These are phyloP conservation scores for Willowsia nigromaculata DNA, from an alignment of 2,888 invertebrate species.

Conservation along the genomic window DNA sequence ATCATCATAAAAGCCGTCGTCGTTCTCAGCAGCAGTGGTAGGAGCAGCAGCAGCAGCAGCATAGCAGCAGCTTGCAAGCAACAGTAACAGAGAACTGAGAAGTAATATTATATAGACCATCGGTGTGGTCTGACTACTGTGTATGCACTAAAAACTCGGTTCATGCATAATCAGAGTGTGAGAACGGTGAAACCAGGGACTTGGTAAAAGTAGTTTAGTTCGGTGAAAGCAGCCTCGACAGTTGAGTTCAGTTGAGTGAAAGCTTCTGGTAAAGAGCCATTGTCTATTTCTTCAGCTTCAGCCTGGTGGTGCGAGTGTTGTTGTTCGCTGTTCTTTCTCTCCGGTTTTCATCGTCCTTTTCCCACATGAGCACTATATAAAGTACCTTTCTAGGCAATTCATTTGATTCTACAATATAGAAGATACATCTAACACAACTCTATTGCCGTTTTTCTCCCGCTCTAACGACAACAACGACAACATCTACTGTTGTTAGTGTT, in stretches of 20 bases:
- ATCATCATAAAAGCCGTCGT: not conserved
- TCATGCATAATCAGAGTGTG: constrained; percentile 14
- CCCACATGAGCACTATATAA: not conserved
- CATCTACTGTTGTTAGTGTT: not conserved
- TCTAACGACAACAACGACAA: not conserved
- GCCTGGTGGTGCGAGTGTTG: not conserved
- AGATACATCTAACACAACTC: not conserved
- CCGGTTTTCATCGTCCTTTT: not conserved
- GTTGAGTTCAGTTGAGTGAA: constrained; percentile 66
- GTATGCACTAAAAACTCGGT: not conserved
- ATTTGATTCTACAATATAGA: not conserved
- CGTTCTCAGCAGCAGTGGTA: not conserved
- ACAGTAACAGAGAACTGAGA: not conserved
- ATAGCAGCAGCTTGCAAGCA: not conserved
- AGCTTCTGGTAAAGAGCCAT: constrained; percentile 47
- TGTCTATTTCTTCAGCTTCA: constrained; percentile 10
- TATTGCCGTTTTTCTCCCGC: not conserved
- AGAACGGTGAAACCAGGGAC: constrained; percentile 36
- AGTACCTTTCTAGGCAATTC: not conserved
- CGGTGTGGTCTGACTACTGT: not conserved
- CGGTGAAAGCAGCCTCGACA: constrained; percentile 57
- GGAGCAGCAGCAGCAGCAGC: not conserved
- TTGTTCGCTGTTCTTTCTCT: constrained; percentile 22
- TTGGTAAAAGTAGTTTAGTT: constrained; percentile 36
- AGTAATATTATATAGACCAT: constrained; percentile 7